phyloP scores from a whole-genome alignment of 2,888 invertebrate species.

The Nymphalis urticae region DNA sequence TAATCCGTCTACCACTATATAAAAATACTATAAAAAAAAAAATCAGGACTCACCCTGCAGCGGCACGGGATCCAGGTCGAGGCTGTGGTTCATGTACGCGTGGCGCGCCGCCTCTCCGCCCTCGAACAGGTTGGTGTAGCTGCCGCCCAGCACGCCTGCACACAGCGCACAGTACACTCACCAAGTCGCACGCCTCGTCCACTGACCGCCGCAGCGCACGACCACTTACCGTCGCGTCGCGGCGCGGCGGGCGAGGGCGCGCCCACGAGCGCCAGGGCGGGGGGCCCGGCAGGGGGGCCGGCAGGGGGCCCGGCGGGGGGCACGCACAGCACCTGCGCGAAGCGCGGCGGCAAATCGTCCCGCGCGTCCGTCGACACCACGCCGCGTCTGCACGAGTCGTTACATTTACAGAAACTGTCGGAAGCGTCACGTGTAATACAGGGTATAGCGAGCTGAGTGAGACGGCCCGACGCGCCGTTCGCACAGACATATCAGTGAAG shows the following conservation, averaged over 20 bases:
- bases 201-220: too few species aligned
- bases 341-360: slow-evolving; percentile 62
- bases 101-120: slow-evolving; percentile 50
- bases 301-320: slow-evolving; percentile 26
- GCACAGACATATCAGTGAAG: too few species aligned
- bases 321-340: slow-evolving; percentile 50
- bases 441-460: too few species aligned
- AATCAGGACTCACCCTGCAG: slow-evolving; percentile 49
- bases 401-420: neutral
- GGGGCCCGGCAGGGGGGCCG: slow-evolving; percentile 26
- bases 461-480: neutral
- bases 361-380: slow-evolving; percentile 57
- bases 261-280: slow-evolving; percentile 26
- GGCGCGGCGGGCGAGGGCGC: slow-evolving; percentile 33
- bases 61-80: slow-evolving; percentile 78
- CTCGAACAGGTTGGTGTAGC: slow-evolving; percentile 54
- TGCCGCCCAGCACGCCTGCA: slow-evolving; percentile 43
- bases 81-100: slow-evolving; percentile 79
- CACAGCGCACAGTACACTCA: too few species aligned
- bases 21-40: too few species aligned
- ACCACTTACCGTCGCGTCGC: slow-evolving; percentile 25
- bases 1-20: too few species aligned
- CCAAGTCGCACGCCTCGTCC: too few species aligned
- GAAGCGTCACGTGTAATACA: too few species aligned
- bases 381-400: slow-evolving; percentile 55